Percentiles rank a stretch among this genome's conserved stretches.
Evolutionary conservation across 2,888 invertebrate species (phyloP).

Genomic region (Meta bourneti): DNA sequence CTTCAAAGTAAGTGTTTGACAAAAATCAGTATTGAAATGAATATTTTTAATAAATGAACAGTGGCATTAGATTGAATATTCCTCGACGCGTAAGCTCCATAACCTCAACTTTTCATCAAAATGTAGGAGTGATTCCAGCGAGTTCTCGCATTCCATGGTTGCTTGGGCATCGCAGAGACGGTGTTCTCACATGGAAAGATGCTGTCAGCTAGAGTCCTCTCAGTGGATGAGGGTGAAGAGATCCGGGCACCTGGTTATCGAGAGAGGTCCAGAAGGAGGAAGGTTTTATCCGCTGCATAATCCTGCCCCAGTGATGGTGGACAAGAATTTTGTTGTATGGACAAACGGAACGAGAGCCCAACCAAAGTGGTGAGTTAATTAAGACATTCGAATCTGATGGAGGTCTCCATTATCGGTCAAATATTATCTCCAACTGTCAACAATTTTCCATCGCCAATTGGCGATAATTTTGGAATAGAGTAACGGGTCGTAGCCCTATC

Average conservation of each 20-base stretch:
- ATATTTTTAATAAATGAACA: neutral
- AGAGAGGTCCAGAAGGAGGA: slow-evolving; percentile 27
- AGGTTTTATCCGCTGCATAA: slow-evolving; percentile 52
- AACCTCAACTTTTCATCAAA: neutral
- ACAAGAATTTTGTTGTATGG: slow-evolving; percentile 60
- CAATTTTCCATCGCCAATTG: no score
- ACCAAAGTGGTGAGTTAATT: slow-evolving; percentile 61
- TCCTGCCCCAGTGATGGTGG: neutral
- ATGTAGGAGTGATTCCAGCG: slow-evolving; percentile 5
- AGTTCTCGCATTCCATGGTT: slow-evolving; percentile 57
- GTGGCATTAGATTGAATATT: neutral
- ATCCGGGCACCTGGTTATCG: slow-evolving; percentile 37
- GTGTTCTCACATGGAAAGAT: slow-evolving; percentile 49
- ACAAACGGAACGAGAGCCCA: slow-evolving; percentile 31
- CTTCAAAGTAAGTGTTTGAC: no score
- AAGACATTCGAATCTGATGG: no score
- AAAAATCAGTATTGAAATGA: neutral
- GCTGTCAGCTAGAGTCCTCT: slow-evolving; percentile 55
- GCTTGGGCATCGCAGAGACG: slow-evolving; percentile 44
- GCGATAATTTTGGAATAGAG: no score
- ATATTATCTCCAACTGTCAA: no score
- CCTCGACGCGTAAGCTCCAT: no score
- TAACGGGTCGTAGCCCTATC: no score
- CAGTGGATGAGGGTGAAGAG: slow-evolving; percentile 50
- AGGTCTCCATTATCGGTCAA: neutral